Conservation (phyloP, 2,113 vertebrate species). For the Epinephelus cyanopodus region DNA sequence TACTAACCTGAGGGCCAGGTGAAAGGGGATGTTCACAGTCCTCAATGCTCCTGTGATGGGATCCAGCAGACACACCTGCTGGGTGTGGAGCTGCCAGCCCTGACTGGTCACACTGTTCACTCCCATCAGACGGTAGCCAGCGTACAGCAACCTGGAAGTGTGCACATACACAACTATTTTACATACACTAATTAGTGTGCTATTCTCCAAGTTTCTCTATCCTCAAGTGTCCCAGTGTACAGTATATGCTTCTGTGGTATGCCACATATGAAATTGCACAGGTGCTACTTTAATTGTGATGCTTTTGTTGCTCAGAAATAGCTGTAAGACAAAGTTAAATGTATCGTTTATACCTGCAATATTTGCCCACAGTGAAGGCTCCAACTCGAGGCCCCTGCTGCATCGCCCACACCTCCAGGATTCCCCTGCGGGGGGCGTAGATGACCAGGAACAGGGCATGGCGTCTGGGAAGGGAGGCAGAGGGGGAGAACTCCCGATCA, state of each 20-base stretch:
- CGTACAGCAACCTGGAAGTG: slow-evolving; percentile 90
- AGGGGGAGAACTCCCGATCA: slow-evolving; percentile 88
- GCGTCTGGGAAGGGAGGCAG: slow-evolving; percentile 85
- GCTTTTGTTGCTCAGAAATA: neutral
- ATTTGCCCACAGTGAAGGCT: slow-evolving; percentile 97
- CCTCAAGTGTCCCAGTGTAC: neutral
- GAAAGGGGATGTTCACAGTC: slow-evolving; percentile 94
- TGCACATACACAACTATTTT: neutral
- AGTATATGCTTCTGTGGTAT: neutral
- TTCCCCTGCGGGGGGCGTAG: slow-evolving; percentile 94
- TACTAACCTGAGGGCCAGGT: slow-evolving; percentile 94
- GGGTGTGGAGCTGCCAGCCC: slow-evolving; percentile 96
- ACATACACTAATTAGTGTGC: neutral
- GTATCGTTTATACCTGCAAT: slow-evolving; percentile 89
- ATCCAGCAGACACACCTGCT: slow-evolving; percentile 96
- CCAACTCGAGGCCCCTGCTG: slow-evolving; percentile 96
- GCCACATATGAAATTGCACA: neutral
- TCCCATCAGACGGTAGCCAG: slow-evolving; percentile 98
- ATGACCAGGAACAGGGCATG: slow-evolving; percentile 95
- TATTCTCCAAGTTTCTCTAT: neutral
- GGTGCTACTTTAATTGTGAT: neutral
- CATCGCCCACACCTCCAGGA: slow-evolving; percentile 97
- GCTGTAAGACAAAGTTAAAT: neutral
- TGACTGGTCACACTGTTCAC: slow-evolving; percentile 98
- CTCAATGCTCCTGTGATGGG: slow-evolving; percentile 90